Evolutionary conservation across 2,888 invertebrate genomes (phyloP), one percentile per base, ranked within the genome.

Genomic region (Habrosyne pyritoides): DNA sequence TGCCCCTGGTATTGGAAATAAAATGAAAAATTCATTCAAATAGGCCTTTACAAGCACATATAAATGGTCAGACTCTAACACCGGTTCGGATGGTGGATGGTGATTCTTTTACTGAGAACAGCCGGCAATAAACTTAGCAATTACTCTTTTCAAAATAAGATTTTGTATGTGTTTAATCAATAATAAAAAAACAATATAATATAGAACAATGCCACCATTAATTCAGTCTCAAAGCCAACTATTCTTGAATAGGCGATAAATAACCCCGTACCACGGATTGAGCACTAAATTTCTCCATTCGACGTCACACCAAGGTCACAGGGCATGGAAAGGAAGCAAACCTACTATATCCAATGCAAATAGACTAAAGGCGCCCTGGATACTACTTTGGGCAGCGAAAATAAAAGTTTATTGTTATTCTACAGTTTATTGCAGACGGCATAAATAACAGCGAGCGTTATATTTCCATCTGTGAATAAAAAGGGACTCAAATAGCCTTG

Each of bases 331-430:
- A n/a, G 33, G n/a, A 8, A 36, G 14, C 5, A n/a, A 14, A 42
- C 42, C 18, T 42, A 14, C 18, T 36, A 14, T 6, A 42, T 42
- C 42, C 18, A 18, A 42, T 42, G 30, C 42, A 42, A 55, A 12
- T 21, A n/a, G 5, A 47, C 21, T 6, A 10, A 12, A 24, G 24
- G 21, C 24, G 22, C 22, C 21, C 12, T 8, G 47, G 24, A 18
- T 18, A 42, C 42, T 42, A 18, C 42, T 42, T 18, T 42, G 18
- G 14, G 36, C 36, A 8, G 18, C 18, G 42, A 42, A 42, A n/a
- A 42, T 42, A 42, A 42, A 42, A 42, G n/a, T 42, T 42, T 42
- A 42, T 42, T 42, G 42, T 42, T 42, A 42, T 42, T 42, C 42
- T 42, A 42, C 42, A 42, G 18, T 42, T 42, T 42, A 42, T 42